Base-by-base conservation (phyloP, 1,140 invertebrate genomes). In the Lepidurus packardi region DNA sequence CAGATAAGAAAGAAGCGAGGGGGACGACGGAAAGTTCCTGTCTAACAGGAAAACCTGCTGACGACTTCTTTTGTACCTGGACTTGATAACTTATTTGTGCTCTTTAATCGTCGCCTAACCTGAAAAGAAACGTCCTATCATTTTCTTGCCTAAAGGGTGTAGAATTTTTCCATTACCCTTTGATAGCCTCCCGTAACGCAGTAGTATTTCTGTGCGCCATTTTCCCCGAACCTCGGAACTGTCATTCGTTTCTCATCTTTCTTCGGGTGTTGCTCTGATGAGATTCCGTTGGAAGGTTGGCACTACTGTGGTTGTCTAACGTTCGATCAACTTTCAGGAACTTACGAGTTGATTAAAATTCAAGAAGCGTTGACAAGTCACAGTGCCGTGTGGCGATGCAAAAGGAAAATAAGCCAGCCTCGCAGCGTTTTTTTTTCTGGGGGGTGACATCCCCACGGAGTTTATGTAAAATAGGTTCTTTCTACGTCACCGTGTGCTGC, bases 391-490 rank as follows among this genome's bases (percentile, higher is more conserved):
- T 65, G n/a, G 16, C 21, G 16, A 16, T 65, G 16, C n/a, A 21
- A 65, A 65, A 16, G 34, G 34, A n/a, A 65, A 65, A 16, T 65
- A 65, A 65, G 53, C 53, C 16, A 65, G 9, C 53, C 21, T 65
- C 9, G 16, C 53, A 7, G 8, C 21, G 5, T 21, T 21, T 65
- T 65, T 34, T 34, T 4, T 25, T 34, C 0, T 2, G 34, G 34
- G 3, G 34, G 3, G 34, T 34, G 34, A 34, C 34, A 34, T 34
- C 21, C 53, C 53, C 21, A 21, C 53, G 13, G 13, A 11, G 53
- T 65, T 65, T 65, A 65, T 65, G 53, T 65, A 65, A 65, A 65
- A 65, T 65, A 65, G 53, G 53, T 65, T 65, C 53, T 21, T 65
- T 21, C 53, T 65, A 65, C 53, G 53, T 65, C 53, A 65, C 16